These are phyloP conservation scores for Nebria salina DNA, from an alignment of 2,888 invertebrate species.

Conservation along the genomic window DNA sequence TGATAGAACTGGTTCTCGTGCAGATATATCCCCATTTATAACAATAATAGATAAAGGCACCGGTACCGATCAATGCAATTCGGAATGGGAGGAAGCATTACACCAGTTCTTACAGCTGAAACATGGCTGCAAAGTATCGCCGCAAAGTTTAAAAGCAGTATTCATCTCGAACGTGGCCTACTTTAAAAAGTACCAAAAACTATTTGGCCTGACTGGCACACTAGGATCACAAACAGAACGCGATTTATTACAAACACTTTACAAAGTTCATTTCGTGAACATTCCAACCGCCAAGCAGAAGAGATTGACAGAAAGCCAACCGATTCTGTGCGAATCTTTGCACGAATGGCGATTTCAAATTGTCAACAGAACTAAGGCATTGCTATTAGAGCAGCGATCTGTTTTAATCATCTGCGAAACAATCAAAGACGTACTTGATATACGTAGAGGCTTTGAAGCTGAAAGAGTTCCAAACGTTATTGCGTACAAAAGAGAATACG, in stretches of 20 bases:
- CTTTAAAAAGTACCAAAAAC: slow-evolving; percentile 49
- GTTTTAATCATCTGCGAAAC: slow-evolving; percentile 55
- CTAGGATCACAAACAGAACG: slow-evolving; percentile 56
- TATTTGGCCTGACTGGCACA: slow-evolving; percentile 60
- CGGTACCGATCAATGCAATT: slow-evolving; percentile 56
- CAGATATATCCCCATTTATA: slow-evolving; percentile 51
- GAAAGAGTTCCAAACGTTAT: slow-evolving; percentile 32
- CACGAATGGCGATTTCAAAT: slow-evolving; percentile 48
- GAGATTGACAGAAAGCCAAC: slow-evolving; percentile 51
- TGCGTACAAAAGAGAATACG: slow-evolving; percentile 49
- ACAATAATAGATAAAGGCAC: slow-evolving; percentile 57
- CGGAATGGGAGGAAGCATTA: slow-evolving; percentile 59
- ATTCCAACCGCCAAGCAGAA: slow-evolving; percentile 55
- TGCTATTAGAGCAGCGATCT: slow-evolving; percentile 50
- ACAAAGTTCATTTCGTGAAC: slow-evolving; percentile 54
- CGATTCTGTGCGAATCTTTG: slow-evolving; percentile 48
- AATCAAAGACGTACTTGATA: slow-evolving; percentile 49
- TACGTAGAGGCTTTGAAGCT: slow-evolving; percentile 48
- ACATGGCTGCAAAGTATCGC: slow-evolving; percentile 56
- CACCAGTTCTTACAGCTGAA: slow-evolving; percentile 61
- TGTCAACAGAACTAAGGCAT: slow-evolving; percentile 40
- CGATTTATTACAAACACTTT: slow-evolving; percentile 53
- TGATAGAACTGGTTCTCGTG: slow-evolving; percentile 51
- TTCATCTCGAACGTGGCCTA: slow-evolving; percentile 59
- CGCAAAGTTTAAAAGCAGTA: slow-evolving; percentile 57